phyloP scores from a whole-genome alignment of 2,888 invertebrate genomes.

The Mantis religiosa region DNA sequence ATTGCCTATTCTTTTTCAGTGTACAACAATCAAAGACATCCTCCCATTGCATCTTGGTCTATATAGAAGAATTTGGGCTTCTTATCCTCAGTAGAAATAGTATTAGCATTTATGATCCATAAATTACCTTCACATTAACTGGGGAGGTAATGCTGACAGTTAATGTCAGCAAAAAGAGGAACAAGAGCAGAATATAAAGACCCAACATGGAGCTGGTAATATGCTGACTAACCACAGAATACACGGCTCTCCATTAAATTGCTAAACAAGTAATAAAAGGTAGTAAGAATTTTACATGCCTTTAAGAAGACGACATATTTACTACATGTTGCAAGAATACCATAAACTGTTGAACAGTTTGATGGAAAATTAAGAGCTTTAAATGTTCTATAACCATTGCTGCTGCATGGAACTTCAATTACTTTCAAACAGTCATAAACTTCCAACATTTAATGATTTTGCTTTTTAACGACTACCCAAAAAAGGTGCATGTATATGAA shows the following conservation, averaged over 20 bases:
- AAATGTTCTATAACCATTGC: too few relatives aligned
- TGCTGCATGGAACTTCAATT: too few relatives aligned
- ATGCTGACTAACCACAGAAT: not conserved
- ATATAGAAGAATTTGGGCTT: not conserved
- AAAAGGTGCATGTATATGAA: too few relatives aligned
- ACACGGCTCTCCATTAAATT: not conserved
- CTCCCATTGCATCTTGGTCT: too few relatives aligned
- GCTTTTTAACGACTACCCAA: too few relatives aligned
- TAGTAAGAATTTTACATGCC: not conserved
- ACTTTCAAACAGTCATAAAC: too few relatives aligned
- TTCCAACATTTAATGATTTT: too few relatives aligned
- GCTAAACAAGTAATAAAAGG: not conserved
- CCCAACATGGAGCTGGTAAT: not conserved
- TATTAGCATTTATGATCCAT: not conserved
- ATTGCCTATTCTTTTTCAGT: too few relatives aligned
- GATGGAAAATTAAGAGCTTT: too few relatives aligned
- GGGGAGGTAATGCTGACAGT: not conserved
- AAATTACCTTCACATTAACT: not conserved
- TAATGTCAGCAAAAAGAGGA: not conserved
- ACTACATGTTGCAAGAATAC: too few relatives aligned
- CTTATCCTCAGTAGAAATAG: not conserved
- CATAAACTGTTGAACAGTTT: too few relatives aligned
- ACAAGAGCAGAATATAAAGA: not conserved
- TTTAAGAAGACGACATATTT: not conserved
- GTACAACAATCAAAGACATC: too few relatives aligned